Conservation (phyloP, 53 echinoderm and acorn worm genomes). For the Hippasteria phrygiana region DNA sequence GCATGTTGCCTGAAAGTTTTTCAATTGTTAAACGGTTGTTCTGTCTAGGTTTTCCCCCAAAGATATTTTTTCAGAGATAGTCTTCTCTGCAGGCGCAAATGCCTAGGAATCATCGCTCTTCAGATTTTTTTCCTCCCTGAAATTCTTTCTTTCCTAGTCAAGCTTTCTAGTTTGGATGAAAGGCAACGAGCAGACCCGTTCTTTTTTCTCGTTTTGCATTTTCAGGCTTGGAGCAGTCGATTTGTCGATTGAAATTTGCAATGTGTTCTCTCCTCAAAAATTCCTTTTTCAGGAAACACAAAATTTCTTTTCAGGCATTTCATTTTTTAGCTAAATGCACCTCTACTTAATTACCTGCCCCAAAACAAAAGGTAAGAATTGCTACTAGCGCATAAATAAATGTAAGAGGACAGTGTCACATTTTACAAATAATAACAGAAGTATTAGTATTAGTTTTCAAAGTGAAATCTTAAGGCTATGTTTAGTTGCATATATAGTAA, state of each 20-base stretch:
- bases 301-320: slow-evolving; percentile 61
- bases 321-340: slow-evolving; percentile 38
- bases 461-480: neutral
- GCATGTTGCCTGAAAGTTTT: too few relatives aligned
- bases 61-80: neutral
- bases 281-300: slow-evolving; percentile 22
- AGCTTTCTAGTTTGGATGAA: neutral
- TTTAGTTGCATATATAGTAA: too few relatives aligned
- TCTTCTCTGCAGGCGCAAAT: neutral
- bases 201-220: neutral
- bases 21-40: too few relatives aligned
- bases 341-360: neutral
- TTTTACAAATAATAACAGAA: too few relatives aligned
- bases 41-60: neutral
- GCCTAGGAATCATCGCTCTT: neutral
- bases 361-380: slow-evolving; percentile 47
- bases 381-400: neutral
- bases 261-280: slow-evolving; percentile 17
- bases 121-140: neutral
- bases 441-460: too few relatives aligned
- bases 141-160: slow-evolving; percentile 18
- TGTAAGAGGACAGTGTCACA: neutral
- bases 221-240: slow-evolving; percentile 10
- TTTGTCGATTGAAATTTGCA: neutral
- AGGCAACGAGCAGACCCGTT: neutral